phyloP scores from a whole-genome alignment of 2,888 invertebrate genomes.

The Chorisops tibialis region DNA sequence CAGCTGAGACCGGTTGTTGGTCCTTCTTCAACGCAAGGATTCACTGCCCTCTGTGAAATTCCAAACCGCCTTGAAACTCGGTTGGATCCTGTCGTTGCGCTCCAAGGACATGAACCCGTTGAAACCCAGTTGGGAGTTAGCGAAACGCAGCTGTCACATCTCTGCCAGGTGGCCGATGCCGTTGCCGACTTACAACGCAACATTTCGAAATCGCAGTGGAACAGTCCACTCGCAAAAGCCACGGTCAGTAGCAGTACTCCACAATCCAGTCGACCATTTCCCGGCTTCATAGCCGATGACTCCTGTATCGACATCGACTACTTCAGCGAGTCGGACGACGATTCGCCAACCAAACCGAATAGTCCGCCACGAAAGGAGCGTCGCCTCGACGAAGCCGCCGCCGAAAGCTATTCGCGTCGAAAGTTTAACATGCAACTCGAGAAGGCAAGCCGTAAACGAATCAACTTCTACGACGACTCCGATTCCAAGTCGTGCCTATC shows the following conservation, averaged over 20 bases:
- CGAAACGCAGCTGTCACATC: slow-evolving; percentile 6
- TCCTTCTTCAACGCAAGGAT: neutral
- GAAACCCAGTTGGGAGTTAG: slow-evolving; percentile 5
- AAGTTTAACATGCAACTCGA: neutral
- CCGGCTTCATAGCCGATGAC: neutral
- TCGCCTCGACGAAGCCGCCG: neutral
- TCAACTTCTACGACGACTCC: slow-evolving; percentile 24
- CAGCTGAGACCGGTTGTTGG: neutral
- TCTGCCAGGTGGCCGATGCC: slow-evolving; percentile 24
- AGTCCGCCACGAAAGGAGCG: too few relatives aligned
- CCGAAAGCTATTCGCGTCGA: neutral
- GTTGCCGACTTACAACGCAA: slow-evolving; percentile 13
- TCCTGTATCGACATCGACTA: neutral
- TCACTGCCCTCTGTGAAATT: neutral
- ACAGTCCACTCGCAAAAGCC: slow-evolving; percentile 1
- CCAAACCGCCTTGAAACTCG: neutral
- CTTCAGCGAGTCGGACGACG: neutral
- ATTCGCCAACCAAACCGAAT: too few relatives aligned
- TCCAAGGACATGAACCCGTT: too few relatives aligned
- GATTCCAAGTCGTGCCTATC: slow-evolving; percentile 25
- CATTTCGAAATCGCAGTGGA: slow-evolving; percentile 17
- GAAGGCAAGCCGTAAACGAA: slow-evolving; percentile 3
- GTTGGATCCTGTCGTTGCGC: too few relatives aligned
- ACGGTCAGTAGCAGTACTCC: neutral
- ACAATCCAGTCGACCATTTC: neutral